Percentiles rank a stretch among this genome's conserved stretches.
Conservation (phyloP, 1,140 invertebrate genomes). For the Drosophila watanabei region DNA sequence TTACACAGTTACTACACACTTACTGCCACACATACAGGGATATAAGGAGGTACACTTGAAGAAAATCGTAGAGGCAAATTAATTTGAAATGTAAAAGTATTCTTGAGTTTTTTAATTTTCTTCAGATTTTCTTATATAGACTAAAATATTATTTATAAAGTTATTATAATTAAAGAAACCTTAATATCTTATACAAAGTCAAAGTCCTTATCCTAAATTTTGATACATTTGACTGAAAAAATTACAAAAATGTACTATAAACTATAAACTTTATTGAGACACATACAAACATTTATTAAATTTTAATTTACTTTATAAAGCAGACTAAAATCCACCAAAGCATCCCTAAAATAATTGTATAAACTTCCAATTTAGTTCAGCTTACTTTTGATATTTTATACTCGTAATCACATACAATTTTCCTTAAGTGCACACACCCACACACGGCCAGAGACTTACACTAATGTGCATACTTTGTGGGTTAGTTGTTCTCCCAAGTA, state of each 20-base stretch:
- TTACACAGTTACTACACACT: slow-evolving; percentile 22
- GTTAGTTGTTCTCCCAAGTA: slow-evolving; percentile 60
- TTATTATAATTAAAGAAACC: no score
- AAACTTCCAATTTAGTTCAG: not conserved
- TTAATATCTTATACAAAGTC: not conserved
- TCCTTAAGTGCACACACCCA: not conserved
- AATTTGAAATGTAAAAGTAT: not conserved
- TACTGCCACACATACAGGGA: not conserved
- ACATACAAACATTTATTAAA: rapidly evolving
- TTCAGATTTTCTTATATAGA: not conserved
- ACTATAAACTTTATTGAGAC: not conserved
- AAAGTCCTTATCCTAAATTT: not conserved
- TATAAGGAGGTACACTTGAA: slow-evolving; percentile 7
- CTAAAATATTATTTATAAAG: not conserved
- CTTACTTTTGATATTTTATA: not conserved
- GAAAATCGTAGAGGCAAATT: no score
- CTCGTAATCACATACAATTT: not conserved
- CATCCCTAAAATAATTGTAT: rapidly evolving
- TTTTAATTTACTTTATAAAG: not conserved
- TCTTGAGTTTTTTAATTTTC: not conserved
- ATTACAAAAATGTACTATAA: not conserved
- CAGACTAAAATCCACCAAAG: not conserved
- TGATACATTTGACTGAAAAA: no score
- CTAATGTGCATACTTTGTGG: slow-evolving; percentile 70
- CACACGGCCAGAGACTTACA: slow-evolving; percentile 30